phyloP scores from a whole-genome alignment of 1,140 invertebrate species.

The Glomeris maerens region DNA sequence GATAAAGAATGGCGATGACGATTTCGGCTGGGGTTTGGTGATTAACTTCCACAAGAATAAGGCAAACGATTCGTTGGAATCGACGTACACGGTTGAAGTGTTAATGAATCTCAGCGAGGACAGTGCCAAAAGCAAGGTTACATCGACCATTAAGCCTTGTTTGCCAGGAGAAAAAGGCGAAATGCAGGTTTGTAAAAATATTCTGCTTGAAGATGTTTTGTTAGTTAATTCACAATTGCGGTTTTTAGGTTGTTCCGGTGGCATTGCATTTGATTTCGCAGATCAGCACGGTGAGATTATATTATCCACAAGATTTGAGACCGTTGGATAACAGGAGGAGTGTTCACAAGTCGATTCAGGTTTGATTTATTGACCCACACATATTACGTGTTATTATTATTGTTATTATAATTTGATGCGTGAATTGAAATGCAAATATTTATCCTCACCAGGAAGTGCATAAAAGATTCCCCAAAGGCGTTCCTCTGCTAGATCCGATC shows the following conservation, averaged over 20 bases:
- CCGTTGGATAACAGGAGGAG: slow-evolving; percentile 64
- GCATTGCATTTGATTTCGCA: slow-evolving; percentile 64
- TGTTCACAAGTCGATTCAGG: slow-evolving; percentile 69
- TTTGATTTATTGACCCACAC: slow-evolving; percentile 18
- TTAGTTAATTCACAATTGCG: too few species aligned
- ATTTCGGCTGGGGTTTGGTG: slow-evolving; percentile 93
- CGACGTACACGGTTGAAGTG: slow-evolving; percentile 60
- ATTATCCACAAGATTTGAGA: slow-evolving; percentile 77
- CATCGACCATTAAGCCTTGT: slow-evolving; percentile 23
- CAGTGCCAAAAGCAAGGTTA: slow-evolving; percentile 33
- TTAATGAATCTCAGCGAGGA: slow-evolving; percentile 57
- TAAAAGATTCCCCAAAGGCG: slow-evolving; percentile 67
- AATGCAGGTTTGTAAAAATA: slow-evolving; percentile 49
- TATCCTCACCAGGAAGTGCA: slow-evolving; percentile 54
- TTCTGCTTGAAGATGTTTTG: too few species aligned
- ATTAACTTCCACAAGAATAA: slow-evolving; percentile 75
- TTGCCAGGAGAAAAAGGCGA: slow-evolving; percentile 48
- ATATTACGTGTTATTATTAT: too few species aligned
- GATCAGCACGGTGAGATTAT: slow-evolving; percentile 77
- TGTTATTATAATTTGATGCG: too few species aligned
- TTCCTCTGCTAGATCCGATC: slow-evolving; percentile 81
- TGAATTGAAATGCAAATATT: neutral
- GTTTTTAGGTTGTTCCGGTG: slow-evolving; percentile 55
- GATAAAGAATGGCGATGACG: slow-evolving; percentile 67
- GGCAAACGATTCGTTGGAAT: slow-evolving; percentile 32